A percentile compares a stretch with the other conserved stretches of the same genome.
phyloP scores from a whole-genome alignment of 2,888 invertebrate species.

The Dascillus cervinus region DNA sequence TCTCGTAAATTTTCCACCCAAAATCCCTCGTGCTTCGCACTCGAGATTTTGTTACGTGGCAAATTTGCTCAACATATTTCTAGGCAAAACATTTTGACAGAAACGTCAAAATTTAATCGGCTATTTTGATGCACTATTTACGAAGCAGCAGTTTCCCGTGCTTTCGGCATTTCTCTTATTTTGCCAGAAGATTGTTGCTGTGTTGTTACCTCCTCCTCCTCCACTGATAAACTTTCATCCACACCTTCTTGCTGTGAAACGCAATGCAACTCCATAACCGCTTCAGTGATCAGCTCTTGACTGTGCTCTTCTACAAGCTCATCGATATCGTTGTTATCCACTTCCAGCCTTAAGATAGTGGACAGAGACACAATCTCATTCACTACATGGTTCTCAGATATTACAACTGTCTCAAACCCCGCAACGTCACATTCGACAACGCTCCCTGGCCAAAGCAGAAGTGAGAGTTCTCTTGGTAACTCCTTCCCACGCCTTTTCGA shows the following conservation, averaged over 20 bases:
- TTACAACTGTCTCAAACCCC: constrained; percentile 8
- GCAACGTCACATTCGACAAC: constrained; percentile 9
- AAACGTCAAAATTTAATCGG: too few species aligned
- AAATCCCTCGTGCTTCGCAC: too few species aligned
- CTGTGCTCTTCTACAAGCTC: constrained; percentile 18
- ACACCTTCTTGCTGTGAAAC: constrained; percentile 6
- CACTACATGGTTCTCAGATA: constrained; percentile 10
- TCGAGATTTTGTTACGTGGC: too few species aligned
- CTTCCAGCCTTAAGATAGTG: constrained; percentile 17
- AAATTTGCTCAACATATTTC: too few species aligned
- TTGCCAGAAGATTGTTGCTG: too few species aligned
- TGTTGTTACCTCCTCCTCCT: too few species aligned
- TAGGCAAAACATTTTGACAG: too few species aligned
- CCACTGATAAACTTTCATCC: too few species aligned
- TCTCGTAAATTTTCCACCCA: too few species aligned
- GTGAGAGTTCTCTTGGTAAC: constrained; percentile 11
- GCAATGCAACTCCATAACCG: constrained; percentile 1
- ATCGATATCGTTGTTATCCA: constrained; percentile 17
- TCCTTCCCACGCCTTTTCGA: constrained; percentile 17
- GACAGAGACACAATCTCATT: constrained; percentile 19
- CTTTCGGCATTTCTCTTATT: too few species aligned
- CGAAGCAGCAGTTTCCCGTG: too few species aligned
- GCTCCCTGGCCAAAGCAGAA: constrained; percentile 7
- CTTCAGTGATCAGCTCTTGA: constrained; percentile 5
- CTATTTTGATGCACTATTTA: too few species aligned